Percentiles rank a stretch among this genome's conserved stretches.
Evolutionary conservation across 1,140 invertebrate genomes (phyloP).

Genomic region (Drosophila busckii): DNA sequence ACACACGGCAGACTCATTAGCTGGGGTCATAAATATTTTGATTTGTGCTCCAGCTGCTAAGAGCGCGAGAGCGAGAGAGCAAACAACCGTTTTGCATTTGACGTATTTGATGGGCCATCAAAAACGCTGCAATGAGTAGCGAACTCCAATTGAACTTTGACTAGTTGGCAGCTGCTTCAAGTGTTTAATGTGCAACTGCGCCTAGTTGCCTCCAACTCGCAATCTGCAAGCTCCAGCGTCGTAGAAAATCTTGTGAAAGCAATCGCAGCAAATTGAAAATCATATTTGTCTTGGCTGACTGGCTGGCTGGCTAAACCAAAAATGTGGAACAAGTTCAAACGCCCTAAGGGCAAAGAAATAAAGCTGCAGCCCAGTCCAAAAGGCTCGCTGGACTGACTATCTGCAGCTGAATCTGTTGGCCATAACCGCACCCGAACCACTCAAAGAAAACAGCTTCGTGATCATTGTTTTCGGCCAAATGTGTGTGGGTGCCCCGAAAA

Average conservation of each 20-base stretch:
- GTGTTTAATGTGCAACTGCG: conserved; percentile 52
- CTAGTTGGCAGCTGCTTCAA: conserved; percentile 33
- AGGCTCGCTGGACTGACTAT: conserved; percentile 41
- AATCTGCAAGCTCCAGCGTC: too few species aligned
- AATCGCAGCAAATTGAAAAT: conserved; percentile 66
- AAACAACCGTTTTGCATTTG: conserved; percentile 26
- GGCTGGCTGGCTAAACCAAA: conserved; percentile 29
- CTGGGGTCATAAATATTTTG: conserved; percentile 63
- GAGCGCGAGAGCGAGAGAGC: too few species aligned
- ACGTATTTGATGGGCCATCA: conserved; percentile 59
- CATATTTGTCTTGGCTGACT: conserved; percentile 61
- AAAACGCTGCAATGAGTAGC: conserved; percentile 11
- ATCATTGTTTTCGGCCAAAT: conserved; percentile 51
- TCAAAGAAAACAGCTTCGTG: conserved; percentile 32
- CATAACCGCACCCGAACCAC: conserved; percentile 42
- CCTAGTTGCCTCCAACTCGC: conserved; percentile 27
- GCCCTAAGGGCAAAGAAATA: conserved; percentile 38
- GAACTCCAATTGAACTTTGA: conserved; percentile 62
- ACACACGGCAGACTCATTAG: conserved; percentile 48
- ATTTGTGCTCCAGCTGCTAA: conserved; percentile 46
- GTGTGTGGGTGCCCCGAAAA: conserved; percentile 30
- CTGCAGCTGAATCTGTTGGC: conserved; percentile 14
- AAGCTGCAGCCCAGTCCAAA: conserved; percentile 16
- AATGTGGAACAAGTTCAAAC: conserved; percentile 78
- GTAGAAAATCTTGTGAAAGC: conserved; percentile 67